Evolutionary conservation across 2,888 invertebrate genomes (phyloP), one percentile per base, ranked within the genome.

Genomic region (Drosophila subquinaria): DNA sequence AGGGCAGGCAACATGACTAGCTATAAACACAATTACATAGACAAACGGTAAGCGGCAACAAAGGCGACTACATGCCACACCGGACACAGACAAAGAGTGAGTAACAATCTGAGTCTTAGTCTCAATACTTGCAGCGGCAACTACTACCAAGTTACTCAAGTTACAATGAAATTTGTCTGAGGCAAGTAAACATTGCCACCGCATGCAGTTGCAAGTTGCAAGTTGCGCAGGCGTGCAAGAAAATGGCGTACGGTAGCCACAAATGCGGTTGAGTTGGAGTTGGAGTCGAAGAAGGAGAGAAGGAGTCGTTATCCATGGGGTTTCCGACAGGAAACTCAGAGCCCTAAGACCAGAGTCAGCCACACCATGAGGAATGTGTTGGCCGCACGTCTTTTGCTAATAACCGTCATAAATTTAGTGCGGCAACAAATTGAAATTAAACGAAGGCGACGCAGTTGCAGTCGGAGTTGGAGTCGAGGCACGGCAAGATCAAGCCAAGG

Each of bases 341-440:
- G 30, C 36, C 33, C 55, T 51, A 66, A 56, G 61, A 43, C 11
- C 71, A 67, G 67, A 60, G 40, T 11, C 42, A 20, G 69, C 53
- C 57, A 48, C 75, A 43, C 20, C 69, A 73, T 88, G 87, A 88
- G 90, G 76, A 79, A 90, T 83, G 82, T 81, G 82, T 82, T 79
- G 79, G 85, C 86, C 82, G 83, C 85, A 82, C 79, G 85, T 89
- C 90, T 88, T 89, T 89, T 89, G 89, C 91, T 92, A 92, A 92
- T 92, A 90, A 90, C 90, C 81, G 80, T 86, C 89, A 92, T 92
- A 91, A 92, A 92, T 92, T 90, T 81, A 81, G 79, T 68, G 81
- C 79, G 82, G 86, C 89, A 91, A 88, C 91, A 92, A 92, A 92
- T 92, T 91, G 90, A 91, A 92, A 88, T 88, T 90, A 90, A 91